Base-by-base conservation (phyloP, 2,113 vertebrate genomes). In the Sylvilagus bachmani region DNA sequence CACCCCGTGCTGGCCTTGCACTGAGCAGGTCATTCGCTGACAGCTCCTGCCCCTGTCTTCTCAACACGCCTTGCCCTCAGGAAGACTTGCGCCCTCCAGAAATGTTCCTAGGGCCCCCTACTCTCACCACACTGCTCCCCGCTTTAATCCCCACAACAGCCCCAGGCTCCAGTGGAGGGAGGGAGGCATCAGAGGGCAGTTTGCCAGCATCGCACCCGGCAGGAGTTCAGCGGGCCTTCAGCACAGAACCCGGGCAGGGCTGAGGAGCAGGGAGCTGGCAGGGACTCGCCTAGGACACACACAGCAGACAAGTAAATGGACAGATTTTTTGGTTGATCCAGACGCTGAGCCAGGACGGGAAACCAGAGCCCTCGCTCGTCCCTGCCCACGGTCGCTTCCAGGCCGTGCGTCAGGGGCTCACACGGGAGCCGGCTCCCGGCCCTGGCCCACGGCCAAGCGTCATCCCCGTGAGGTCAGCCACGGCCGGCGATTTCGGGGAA, bases 401-500 rank as follows among this genome's bases (percentile, higher is more conserved):
- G 53, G 33, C 86, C 86, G 6, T 74, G 92, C 93, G 70, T 61
- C 94, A 33, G 84, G 96, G 86, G 83, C 90, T 75, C 94, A 22
- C 92, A 53, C 92, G 0, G 86, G 94, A 88, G 89, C 74, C 87
- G 73, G 89, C 80, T 86, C 74, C 92, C 66, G 58, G 91, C 79
- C 71, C 92, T 94, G 96, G 96, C 84, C 31, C 53, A 0, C 4
- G 0, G 94, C 97, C 97, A 91, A 71, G 75, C 87, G 83, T 94
- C 96, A 55, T 94, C 90, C 94, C 94, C 61, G 75, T 96, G 97
- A 96, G 96, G 97, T 96, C 95, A 97, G 97, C 96, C 90, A 88
- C 66, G n/a, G 95, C 87, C 87, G 80, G 92, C 92, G 94, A 97
- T 96, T 97, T 97, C 97, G 88, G 97, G 96, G 96, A 97, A 97